A percentile compares a stretch with the other conserved stretches of the same genome.
These are phyloP conservation scores for Ochotona curzoniae DNA, from an alignment of 2,113 vertebrate genomes.

Conservation along the genomic window DNA sequence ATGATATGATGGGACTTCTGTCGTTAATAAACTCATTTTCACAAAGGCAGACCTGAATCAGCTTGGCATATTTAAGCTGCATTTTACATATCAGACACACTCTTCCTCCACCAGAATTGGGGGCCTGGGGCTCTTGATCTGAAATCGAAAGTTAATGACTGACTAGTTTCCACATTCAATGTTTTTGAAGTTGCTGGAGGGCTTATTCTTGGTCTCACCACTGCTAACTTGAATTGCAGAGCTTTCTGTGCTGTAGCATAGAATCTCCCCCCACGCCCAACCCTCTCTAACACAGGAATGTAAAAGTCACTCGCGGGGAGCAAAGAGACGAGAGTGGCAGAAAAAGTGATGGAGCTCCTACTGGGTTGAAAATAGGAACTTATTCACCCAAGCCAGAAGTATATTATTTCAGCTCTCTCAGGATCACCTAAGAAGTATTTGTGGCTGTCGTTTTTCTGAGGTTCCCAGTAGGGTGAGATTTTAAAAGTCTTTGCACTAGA, in stretches of 20 bases:
- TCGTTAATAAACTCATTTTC: slow-evolving; percentile 47
- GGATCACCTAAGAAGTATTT: slow-evolving; percentile 11
- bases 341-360: slow-evolving; percentile 54
- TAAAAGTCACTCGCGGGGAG: slow-evolving; percentile 61
- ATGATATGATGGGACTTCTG: background rate
- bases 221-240: slow-evolving; percentile 74
- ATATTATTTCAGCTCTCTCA: slow-evolving; percentile 33
- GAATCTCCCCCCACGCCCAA: slow-evolving; percentile 69
- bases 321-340: background rate
- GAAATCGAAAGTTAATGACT: slow-evolving; percentile 77
- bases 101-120: slow-evolving; percentile 72
- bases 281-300: slow-evolving; percentile 56
- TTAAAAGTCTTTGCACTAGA: background rate
- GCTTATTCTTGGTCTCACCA: slow-evolving; percentile 72
- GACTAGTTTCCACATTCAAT: slow-evolving; percentile 76
- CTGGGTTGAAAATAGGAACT: slow-evolving; percentile 59
- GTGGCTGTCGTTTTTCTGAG: background rate
- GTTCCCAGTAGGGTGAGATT: background rate
- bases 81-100: slow-evolving; percentile 64
- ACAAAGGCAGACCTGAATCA: slow-evolving; percentile 44
- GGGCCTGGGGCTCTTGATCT: slow-evolving; percentile 71
- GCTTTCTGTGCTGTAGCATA: slow-evolving; percentile 76
- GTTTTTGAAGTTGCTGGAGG: slow-evolving; percentile 74
- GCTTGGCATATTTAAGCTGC: slow-evolving; percentile 45
- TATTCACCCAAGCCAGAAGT: slow-evolving; percentile 42